Conservation (phyloP, 2,113 vertebrate species). For the Lampris megalopsis region DNA sequence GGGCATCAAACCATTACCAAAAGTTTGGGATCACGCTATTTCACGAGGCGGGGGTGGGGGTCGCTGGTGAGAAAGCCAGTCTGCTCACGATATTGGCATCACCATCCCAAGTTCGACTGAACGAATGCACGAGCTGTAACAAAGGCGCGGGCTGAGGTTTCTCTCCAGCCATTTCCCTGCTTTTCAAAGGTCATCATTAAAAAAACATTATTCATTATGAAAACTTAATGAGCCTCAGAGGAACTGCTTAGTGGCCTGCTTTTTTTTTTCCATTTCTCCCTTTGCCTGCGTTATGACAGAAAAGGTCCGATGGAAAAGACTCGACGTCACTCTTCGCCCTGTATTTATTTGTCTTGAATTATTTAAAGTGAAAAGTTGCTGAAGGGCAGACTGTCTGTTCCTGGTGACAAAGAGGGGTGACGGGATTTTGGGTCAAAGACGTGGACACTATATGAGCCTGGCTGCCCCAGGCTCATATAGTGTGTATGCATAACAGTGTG, state of each 20-base stretch:
- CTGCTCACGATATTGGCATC: slow-evolving; percentile 16
- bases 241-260: slow-evolving; percentile 22
- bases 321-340: slow-evolving; percentile 4
- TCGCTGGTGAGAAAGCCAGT: not conserved
- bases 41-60: slow-evolving; percentile 10
- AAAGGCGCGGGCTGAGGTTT: slow-evolving; percentile 20
- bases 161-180: not conserved
- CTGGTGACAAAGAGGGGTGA: slow-evolving; percentile 9
- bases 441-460: slow-evolving; percentile 6
- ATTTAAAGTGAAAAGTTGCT: slow-evolving; percentile 54
- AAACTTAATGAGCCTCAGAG: slow-evolving; percentile 54
- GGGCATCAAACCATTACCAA: slow-evolving; percentile 9
- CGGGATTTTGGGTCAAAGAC: slow-evolving; percentile 36
- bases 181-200: slow-evolving; percentile 56
- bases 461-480: not conserved
- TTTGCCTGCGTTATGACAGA: not conserved
- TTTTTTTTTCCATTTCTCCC: slow-evolving; percentile 4
- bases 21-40: slow-evolving; percentile 15
- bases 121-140: slow-evolving; percentile 27
- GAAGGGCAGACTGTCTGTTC: slow-evolving; percentile 38
- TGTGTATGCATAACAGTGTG: not conserved
- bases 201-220: slow-evolving; percentile 53
- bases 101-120: slow-evolving; percentile 12
- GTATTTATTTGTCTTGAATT: slow-evolving; percentile 50
- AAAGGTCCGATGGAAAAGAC: slow-evolving; percentile 6